Conservation (phyloP, 1,140 invertebrate genomes). For the Drosophila varians region DNA sequence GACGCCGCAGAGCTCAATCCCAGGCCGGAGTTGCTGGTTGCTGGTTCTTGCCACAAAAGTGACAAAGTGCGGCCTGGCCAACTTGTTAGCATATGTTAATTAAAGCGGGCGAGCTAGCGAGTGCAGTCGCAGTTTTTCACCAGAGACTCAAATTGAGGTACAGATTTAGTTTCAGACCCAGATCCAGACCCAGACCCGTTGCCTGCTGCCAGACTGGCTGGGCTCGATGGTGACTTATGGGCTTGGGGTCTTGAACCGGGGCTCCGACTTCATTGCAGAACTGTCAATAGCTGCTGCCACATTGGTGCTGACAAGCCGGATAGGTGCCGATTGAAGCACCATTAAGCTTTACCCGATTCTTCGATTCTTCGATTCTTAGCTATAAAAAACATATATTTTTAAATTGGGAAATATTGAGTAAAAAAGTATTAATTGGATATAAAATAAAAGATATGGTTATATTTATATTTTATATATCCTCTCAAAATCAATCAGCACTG, state of each 20-base stretch:
- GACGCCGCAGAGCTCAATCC: conserved; percentile 25
- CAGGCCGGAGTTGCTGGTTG: conserved; percentile 37
- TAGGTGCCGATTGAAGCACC: conserved; percentile 22
- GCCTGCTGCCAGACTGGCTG: conserved; percentile 66
- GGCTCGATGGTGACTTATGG: conserved; percentile 64
- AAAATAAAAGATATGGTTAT: background rate
- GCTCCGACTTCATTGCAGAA: conserved; percentile 61
- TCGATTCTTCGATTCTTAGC: background rate
- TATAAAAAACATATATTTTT: background rate
- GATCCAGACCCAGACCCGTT: conserved; percentile 26
- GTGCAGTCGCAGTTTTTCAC: conserved; percentile 36
- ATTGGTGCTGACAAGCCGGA: conserved; percentile 43
- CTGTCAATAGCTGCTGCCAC: conserved; percentile 66
- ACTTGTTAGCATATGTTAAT: conserved; percentile 82
- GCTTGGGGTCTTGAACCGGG: conserved; percentile 62
- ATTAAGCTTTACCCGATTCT: background rate
- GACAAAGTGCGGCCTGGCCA: conserved; percentile 79
- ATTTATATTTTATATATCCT: too few relatives aligned
- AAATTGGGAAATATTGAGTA: too few relatives aligned
- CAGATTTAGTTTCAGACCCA: background rate
- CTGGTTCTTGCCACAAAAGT: conserved; percentile 60
- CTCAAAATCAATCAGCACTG: conserved; percentile 43
- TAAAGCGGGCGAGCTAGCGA: conserved; percentile 70
- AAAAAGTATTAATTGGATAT: too few relatives aligned
- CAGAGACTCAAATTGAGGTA: conserved; percentile 6